Percentiles rank a stretch among this genome's conserved stretches.
Conservation (phyloP, 1,140 invertebrate species). For the Atta cephalotes region DNA sequence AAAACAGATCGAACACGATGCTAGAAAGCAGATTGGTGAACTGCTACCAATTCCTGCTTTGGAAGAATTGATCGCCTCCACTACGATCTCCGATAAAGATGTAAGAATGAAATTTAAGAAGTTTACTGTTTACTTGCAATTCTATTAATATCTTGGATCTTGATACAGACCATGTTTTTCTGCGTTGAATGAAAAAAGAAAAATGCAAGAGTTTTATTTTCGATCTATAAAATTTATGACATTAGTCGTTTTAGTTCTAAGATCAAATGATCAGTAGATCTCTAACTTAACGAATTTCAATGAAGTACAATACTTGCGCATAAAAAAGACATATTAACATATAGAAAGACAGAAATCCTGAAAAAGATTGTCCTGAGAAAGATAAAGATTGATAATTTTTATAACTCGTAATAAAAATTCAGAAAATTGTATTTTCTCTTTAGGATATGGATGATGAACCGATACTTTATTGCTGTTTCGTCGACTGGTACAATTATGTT, state of each 20-base stretch:
- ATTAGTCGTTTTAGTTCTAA: conserved; percentile 5
- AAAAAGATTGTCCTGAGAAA: not conserved
- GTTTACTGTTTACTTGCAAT: not conserved
- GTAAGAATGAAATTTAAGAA: conserved; percentile 28
- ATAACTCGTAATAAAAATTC: not conserved
- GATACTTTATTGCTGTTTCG: conserved; percentile 80
- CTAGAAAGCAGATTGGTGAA: not conserved
- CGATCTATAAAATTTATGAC: not conserved
- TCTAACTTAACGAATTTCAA: not conserved
- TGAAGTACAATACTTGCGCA: not conserved
- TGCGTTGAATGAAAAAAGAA: not conserved
- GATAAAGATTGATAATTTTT: not conserved
- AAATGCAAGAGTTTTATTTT: not conserved
- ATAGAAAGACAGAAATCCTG: not conserved
- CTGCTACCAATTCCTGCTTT: conserved; percentile 62
- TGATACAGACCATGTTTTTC: not conserved
- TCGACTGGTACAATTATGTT: conserved; percentile 79
- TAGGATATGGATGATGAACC: conserved; percentile 78
- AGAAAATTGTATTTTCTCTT: conserved; percentile 21
- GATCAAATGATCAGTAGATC: not conserved
- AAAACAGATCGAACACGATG: not conserved
- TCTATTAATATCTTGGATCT: not conserved
- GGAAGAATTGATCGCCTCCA: conserved; percentile 17
- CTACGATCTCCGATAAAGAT: not conserved
- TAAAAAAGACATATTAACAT: not conserved